Conservation (phyloP, 64 coral and sea anemone genomes). For the Astreopora myriophthalma region DNA sequence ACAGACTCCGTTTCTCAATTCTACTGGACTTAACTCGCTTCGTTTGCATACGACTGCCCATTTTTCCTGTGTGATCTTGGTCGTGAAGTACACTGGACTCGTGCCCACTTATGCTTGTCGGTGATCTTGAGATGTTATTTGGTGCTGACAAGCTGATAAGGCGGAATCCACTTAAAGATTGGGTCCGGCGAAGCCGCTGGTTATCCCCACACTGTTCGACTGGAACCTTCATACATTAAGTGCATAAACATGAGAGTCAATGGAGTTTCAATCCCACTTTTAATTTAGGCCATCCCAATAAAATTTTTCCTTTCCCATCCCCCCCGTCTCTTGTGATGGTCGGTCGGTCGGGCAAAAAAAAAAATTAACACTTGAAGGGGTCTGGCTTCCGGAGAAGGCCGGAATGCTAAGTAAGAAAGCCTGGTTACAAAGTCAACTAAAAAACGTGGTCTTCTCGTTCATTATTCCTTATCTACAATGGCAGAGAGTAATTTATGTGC, state of each 20-base stretch:
- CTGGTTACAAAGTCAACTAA: too few species aligned
- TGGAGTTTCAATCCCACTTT: too few species aligned
- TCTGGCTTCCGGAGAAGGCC: too few species aligned
- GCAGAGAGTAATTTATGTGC: too few species aligned
- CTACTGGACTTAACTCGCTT: background rate
- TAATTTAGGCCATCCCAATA: background rate
- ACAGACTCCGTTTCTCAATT: background rate
- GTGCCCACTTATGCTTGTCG: background rate
- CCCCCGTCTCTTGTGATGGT: too few species aligned
- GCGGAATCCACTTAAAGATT: conserved; percentile 12
- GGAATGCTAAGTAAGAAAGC: too few species aligned
- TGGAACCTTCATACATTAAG: background rate
- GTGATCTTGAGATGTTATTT: background rate
- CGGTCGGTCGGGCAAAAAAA: background rate
- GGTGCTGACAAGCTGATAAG: background rate
- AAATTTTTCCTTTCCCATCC: background rate
- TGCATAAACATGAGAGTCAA: too few species aligned
- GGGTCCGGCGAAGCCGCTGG: conserved; percentile 1
- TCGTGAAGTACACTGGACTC: background rate
- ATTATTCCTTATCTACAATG: too few species aligned
- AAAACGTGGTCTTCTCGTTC: too few species aligned
- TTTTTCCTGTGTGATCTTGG: background rate
- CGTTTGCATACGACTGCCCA: background rate
- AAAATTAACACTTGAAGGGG: too few species aligned
- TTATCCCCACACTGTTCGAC: background rate